A percentile compares a stretch with the other conserved stretches of the same genome.
Evolutionary conservation across 2,888 invertebrate genomes (phyloP).

Genomic region (Cheilosia vernalis): DNA sequence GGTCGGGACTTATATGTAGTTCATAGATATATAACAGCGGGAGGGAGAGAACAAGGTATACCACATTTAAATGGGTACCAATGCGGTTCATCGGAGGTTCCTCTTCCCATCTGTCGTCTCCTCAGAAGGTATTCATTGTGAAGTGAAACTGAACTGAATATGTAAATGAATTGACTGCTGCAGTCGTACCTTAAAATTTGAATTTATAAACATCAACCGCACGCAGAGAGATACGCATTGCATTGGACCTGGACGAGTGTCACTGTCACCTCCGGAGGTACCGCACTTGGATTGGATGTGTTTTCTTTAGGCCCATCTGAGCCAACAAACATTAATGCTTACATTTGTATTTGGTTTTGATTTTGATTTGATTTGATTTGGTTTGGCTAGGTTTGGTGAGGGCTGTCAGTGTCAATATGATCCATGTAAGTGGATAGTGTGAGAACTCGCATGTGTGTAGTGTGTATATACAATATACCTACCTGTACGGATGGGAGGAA

Average conservation of each 20-base stretch:
- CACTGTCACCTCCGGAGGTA: constrained; percentile 27
- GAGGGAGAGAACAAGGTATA: neutral
- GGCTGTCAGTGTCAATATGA: constrained; percentile 39
- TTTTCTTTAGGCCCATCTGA: constrained; percentile 28
- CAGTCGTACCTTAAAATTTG: constrained; percentile 57
- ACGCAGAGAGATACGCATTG: constrained; percentile 60
- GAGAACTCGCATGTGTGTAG: constrained; percentile 31
- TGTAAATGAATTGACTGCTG: constrained; percentile 69
- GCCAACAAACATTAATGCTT: constrained; percentile 29
- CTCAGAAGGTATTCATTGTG: constrained; percentile 40
- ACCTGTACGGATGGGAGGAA: constrained; percentile 2
- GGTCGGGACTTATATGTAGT: constrained; percentile 39
- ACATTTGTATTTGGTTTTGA: constrained; percentile 44
- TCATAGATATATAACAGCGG: constrained; percentile 12
- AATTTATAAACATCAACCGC: constrained; percentile 67
- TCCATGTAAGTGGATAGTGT: constrained; percentile 5
- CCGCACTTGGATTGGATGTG: constrained; percentile 36
- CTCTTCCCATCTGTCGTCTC: neutral
- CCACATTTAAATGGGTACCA: constrained; percentile 58
- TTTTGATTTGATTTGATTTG: constrained; percentile 36
- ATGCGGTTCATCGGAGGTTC: constrained; percentile 51
- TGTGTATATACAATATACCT: no score
- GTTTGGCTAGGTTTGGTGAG: constrained; percentile 38
- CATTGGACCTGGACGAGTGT: neutral
- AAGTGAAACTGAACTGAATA: constrained; percentile 50